A percentile compares a stretch with the other conserved stretches of the same genome.
phyloP scores from a whole-genome alignment of 2,113 vertebrate genomes.

The Macquaria ambigua region DNA sequence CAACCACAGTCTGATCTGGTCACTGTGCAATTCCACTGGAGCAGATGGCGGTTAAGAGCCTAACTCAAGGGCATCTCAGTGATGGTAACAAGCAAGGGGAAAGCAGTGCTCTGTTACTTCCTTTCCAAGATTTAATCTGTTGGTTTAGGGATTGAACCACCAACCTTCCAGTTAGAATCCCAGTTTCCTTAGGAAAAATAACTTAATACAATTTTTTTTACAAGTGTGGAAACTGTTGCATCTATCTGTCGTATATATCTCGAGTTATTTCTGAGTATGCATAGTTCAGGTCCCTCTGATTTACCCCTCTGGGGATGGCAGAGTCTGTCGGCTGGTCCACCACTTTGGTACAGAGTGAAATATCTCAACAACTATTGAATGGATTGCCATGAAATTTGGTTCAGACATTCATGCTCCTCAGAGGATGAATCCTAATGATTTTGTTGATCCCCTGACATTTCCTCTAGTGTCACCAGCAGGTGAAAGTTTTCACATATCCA shows the following conservation, averaged over 20 bases:
- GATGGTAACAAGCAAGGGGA: neutral
- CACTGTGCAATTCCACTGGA: slow-evolving; percentile 7
- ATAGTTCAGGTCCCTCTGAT: neutral
- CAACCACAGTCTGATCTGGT: slow-evolving; percentile 9
- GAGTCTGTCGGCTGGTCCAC: neutral
- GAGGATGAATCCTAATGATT: slow-evolving; percentile 16
- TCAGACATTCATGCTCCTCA: slow-evolving; percentile 9
- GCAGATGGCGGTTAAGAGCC: slow-evolving; percentile 20
- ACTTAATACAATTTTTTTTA: neutral
- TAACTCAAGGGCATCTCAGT: slow-evolving; percentile 49
- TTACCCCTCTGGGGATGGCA: neutral
- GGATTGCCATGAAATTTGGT: slow-evolving; percentile 6
- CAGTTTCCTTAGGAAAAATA: neutral
- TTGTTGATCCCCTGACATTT: slow-evolving; percentile 12
- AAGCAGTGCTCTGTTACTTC: neutral
- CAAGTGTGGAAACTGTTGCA: neutral
- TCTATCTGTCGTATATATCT: neutral
- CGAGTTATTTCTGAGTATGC: neutral
- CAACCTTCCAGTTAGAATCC: neutral
- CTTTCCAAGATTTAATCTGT: slow-evolving; percentile 17
- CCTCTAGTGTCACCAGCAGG: neutral
- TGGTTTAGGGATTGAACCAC: neutral
- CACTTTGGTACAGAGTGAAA: neutral
- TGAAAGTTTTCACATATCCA: neutral
- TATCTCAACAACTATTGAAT: slow-evolving; percentile 12